Evolutionary conservation across 2,888 invertebrate genomes (phyloP).

Genomic region (Blastobasis adustella): DNA sequence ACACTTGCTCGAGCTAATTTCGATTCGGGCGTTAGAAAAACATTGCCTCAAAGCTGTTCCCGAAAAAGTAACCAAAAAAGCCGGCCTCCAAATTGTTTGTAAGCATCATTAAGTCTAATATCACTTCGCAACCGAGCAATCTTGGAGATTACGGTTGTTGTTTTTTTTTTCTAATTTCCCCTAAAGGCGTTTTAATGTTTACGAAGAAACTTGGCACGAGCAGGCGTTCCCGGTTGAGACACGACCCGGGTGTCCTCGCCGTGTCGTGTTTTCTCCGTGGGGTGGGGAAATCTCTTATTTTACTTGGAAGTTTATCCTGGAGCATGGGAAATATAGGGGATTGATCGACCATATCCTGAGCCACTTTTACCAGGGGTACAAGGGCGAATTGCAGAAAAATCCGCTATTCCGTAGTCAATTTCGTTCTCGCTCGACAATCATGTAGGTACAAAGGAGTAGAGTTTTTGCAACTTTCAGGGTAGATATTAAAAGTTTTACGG

Average conservation of each 20-base stretch:
- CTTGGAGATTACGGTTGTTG: constrained; percentile 20
- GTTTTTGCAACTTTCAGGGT: no score
- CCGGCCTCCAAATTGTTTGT: not conserved
- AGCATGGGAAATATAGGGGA: no score
- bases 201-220: constrained; percentile 8
- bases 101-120: constrained; percentile 19
- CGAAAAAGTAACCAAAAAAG: not conserved
- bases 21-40: no score
- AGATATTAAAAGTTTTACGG: no score
- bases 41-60: no score
- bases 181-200: constrained; percentile 26
- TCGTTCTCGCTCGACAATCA: no score
- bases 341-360: no score
- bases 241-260: constrained; percentile 11
- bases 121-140: constrained; percentile 19
- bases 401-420: no score
- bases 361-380: no score
- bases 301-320: not conserved
- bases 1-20: no score
- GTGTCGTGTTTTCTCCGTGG: not conserved
- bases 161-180: constrained; percentile 26
- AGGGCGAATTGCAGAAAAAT: no score
- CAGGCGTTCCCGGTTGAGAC: constrained; percentile 2
- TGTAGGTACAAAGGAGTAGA: no score
- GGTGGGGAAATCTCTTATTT: not conserved